These are phyloP conservation scores for Rambutsinella grinnellia DNA, from an alignment of 2,888 invertebrate genomes.

Conservation along the genomic window DNA sequence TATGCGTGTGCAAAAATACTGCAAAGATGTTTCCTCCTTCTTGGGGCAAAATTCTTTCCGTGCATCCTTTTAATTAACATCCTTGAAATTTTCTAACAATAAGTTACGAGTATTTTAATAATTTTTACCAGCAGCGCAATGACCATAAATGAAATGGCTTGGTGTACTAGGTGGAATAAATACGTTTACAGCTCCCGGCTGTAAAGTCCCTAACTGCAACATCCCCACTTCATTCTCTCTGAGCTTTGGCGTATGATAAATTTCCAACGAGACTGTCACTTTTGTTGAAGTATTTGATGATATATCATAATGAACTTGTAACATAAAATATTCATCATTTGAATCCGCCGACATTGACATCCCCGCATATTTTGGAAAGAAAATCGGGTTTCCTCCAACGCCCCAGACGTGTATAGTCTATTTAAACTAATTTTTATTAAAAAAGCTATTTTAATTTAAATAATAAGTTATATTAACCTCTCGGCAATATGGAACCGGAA, in stretches of 20 bases:
- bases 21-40: constrained; percentile 27
- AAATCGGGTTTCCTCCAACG: constrained; percentile 8
- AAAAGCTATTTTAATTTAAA: background rate
- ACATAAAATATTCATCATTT: constrained; percentile 5
- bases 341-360: background rate
- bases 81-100: too few species aligned
- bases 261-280: background rate
- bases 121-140: constrained; percentile 13
- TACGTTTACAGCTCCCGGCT: background rate
- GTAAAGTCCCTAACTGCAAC: background rate
- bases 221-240: background rate
- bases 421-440: too few species aligned
- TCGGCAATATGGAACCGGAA: constrained; percentile 3
- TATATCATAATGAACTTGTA: constrained; percentile 9
- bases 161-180: background rate
- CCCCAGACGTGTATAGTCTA: constrained; percentile 1
- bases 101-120: too few species aligned
- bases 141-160: constrained; percentile 4
- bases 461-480: constrained; percentile 1
- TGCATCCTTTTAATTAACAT: too few species aligned
- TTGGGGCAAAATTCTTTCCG: background rate
- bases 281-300: background rate
- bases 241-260: constrained; percentile 10
- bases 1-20: constrained; percentile 28
- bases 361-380: constrained; percentile 2